These are phyloP conservation scores for Poeciliopsis turneri DNA, from an alignment of 2,797 vertebrate species.

Conservation along the genomic window DNA sequence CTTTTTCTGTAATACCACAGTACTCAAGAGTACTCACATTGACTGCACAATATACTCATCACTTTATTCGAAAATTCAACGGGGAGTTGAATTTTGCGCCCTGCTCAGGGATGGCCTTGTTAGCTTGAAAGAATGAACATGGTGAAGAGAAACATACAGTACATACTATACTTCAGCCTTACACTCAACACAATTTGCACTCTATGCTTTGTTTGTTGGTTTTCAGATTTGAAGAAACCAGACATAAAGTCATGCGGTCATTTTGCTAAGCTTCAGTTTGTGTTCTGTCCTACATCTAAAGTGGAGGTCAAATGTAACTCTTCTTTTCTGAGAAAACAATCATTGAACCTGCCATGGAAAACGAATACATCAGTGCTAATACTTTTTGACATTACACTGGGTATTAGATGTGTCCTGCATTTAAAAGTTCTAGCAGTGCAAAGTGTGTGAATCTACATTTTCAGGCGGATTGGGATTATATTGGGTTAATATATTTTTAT, in stretches of 20 bases:
- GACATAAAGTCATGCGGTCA: slow-evolving; percentile 68
- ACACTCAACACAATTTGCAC: slow-evolving; percentile 90
- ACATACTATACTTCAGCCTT: slow-evolving; percentile 85
- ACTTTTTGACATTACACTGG: slow-evolving; percentile 53
- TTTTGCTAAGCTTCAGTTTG: slow-evolving; percentile 39
- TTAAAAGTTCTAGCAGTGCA: slow-evolving; percentile 34
- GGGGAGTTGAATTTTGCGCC: slow-evolving; percentile 83
- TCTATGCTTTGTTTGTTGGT: slow-evolving; percentile 75
- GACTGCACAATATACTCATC: slow-evolving; percentile 92
- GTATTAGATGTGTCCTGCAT: slow-evolving; percentile 43
- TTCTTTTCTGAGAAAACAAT: slow-evolving; percentile 54
- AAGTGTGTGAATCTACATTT: slow-evolving; percentile 52
- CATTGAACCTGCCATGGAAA: slow-evolving; percentile 25
- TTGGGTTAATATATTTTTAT: slow-evolving; percentile 40
- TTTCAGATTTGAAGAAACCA: slow-evolving; percentile 80
- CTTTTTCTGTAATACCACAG: slow-evolving; percentile 77
- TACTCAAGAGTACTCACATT: slow-evolving; percentile 81
- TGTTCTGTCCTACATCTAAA: slow-evolving; percentile 28
- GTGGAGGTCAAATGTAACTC: slow-evolving; percentile 42
- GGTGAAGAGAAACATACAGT: slow-evolving; percentile 84
- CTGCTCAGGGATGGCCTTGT: slow-evolving; percentile 98
- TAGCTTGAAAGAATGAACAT: slow-evolving; percentile 89
- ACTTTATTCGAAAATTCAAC: slow-evolving; percentile 86
- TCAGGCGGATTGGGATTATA: slow-evolving; percentile 42
- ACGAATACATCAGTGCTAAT: slow-evolving; percentile 37